These are phyloP conservation scores for Tylochromis polylepis DNA, from an alignment of 2,113 vertebrate species.

Conservation along the genomic window DNA sequence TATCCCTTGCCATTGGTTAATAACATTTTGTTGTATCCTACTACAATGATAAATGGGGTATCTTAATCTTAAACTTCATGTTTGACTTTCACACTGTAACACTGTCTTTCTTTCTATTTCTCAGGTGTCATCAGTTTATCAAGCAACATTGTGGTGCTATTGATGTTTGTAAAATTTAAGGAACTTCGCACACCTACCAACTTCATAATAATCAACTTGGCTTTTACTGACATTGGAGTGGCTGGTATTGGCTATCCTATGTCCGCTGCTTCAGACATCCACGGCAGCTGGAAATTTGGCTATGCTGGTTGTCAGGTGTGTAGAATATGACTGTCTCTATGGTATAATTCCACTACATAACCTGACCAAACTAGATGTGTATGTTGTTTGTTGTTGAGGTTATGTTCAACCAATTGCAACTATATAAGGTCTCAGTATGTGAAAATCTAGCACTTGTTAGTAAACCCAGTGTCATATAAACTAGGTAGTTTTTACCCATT, in stretches of 20 bases:
- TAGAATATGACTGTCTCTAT: background rate
- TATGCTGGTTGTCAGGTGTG: conserved; percentile 90
- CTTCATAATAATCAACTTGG: conserved; percentile 92
- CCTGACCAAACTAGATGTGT: too few relatives aligned
- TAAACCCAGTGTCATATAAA: background rate
- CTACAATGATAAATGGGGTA: background rate
- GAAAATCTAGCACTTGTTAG: background rate
- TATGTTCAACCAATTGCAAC: background rate
- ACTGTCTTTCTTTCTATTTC: conserved; percentile 25
- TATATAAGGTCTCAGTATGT: background rate
- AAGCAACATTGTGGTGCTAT: conserved; percentile 89
- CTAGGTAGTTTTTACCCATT: background rate
- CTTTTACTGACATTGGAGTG: conserved; percentile 93
- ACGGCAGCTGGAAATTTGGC: conserved; percentile 96
- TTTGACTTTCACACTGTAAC: background rate
- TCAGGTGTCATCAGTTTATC: conserved; percentile 87
- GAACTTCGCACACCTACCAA: conserved; percentile 94
- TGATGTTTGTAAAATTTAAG: conserved; percentile 92
- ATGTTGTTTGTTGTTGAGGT: background rate
- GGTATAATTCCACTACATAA: background rate
- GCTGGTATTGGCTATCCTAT: conserved; percentile 96
- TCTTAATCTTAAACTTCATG: background rate
- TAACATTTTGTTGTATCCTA: fast-evolving
- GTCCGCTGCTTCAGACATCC: conserved; percentile 94
- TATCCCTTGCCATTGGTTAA: background rate